Percentiles rank a stretch among this genome's conserved stretches.
phyloP scores from a whole-genome alignment of 2,113 vertebrate species.

The Varanus komodoensis region DNA sequence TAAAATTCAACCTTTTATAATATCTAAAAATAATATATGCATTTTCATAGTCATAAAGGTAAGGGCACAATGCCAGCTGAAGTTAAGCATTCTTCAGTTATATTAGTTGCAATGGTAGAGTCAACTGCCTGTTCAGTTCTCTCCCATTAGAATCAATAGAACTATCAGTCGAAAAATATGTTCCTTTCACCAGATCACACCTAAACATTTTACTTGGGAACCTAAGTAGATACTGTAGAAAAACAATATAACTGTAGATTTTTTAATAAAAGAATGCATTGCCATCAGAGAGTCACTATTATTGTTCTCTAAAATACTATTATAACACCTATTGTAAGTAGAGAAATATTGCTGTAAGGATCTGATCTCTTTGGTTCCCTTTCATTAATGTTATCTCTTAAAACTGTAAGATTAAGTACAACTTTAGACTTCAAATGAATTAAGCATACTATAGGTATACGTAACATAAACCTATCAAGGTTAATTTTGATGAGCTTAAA shows the following conservation, averaged over 20 bases:
- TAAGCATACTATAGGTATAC: background rate
- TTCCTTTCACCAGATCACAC: background rate
- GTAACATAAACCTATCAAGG: background rate
- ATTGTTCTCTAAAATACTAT: background rate
- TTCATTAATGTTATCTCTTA: background rate
- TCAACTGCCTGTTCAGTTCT: background rate
- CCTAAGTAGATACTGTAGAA: background rate
- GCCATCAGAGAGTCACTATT: background rate
- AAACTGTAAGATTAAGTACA: background rate
- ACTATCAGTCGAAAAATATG: background rate
- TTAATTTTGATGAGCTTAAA: background rate
- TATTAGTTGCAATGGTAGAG: background rate
- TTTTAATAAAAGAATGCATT: background rate
- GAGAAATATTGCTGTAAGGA: background rate
- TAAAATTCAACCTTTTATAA: conserved; percentile 23
- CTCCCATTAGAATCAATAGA: background rate
- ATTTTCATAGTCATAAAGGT: background rate
- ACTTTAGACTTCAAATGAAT: background rate
- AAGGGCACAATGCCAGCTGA: background rate
- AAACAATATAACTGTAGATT: background rate
- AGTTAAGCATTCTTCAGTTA: background rate
- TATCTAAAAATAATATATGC: conserved; percentile 1
- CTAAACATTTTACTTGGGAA: background rate
- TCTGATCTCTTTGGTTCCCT: background rate
- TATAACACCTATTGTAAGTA: background rate